Percentiles rank a stretch among this genome's conserved stretches.
Conservation (phyloP, 2,113 vertebrate genomes). For the Sisor rabdophorus region DNA sequence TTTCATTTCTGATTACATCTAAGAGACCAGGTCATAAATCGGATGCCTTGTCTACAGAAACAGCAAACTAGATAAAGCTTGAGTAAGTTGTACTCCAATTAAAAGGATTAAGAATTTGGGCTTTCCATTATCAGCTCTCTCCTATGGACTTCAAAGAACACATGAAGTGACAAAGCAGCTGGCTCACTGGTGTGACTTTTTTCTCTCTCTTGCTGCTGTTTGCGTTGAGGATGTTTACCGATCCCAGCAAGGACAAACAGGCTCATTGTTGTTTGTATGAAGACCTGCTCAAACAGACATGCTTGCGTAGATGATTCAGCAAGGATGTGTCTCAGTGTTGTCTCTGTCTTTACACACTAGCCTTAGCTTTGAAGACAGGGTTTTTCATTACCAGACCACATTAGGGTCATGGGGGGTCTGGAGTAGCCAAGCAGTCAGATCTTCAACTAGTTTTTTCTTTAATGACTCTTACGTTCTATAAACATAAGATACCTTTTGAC, state of each 20-base stretch:
- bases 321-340: constrained; percentile 59
- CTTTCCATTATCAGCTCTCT: constrained; percentile 67
- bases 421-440: background rate
- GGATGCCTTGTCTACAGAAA: constrained; percentile 26
- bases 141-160: constrained; percentile 67
- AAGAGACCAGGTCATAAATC: constrained; percentile 33
- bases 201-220: constrained; percentile 67
- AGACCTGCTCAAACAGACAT: constrained; percentile 59
- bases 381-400: constrained; percentile 27
- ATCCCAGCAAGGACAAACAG: constrained; percentile 74
- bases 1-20: constrained; percentile 7
- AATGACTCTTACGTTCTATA: background rate
- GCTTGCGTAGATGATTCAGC: constrained; percentile 40
- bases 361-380: constrained; percentile 21
- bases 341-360: constrained; percentile 43
- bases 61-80: constrained; percentile 47
- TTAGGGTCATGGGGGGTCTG: constrained; percentile 10
- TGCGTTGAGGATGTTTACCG: constrained; percentile 75
- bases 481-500: background rate
- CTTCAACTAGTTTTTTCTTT: background rate
- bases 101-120: constrained; percentile 68
- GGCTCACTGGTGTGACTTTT: constrained; percentile 67
- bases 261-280: constrained; percentile 61
- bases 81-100: constrained; percentile 58
- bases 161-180: constrained; percentile 71